These are phyloP conservation scores for Equus quagga DNA, from an alignment of 2,113 vertebrate genomes.

Conservation along the genomic window DNA sequence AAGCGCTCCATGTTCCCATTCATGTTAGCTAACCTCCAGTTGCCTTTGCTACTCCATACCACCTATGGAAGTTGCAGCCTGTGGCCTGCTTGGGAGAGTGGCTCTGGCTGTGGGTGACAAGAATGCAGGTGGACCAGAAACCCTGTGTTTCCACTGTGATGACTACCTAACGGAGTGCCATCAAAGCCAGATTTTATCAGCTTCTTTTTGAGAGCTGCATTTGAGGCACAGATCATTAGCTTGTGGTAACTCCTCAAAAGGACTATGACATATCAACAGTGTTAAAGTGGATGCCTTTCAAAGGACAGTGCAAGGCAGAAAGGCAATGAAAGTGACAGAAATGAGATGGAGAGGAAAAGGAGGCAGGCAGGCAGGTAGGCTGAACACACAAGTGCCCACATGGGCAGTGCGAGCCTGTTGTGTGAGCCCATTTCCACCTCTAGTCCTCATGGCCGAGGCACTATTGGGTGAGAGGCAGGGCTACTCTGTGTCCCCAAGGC, in stretches of 20 bases:
- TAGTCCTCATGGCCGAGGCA: neutral
- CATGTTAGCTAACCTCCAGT: neutral
- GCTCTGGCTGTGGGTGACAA: neutral
- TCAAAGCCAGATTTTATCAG: neutral
- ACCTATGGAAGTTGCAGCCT: neutral
- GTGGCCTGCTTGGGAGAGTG: neutral
- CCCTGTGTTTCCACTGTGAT: neutral
- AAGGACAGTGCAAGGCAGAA: neutral
- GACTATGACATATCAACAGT: neutral
- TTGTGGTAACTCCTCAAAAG: neutral
- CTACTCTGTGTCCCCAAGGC: neutral
- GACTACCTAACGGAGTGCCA: neutral
- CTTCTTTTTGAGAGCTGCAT: neutral
- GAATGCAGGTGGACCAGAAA: accelerated
- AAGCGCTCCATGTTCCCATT: neutral
- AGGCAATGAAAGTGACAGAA: neutral
- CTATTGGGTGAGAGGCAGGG: neutral
- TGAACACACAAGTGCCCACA: neutral
- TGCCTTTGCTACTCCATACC: neutral
- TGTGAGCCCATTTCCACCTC: neutral
- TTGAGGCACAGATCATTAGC: accelerated
- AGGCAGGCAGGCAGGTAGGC: neutral
- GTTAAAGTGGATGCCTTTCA: neutral
- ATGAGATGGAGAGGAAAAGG: neutral
- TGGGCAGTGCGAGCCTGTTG: neutral